Evolutionary conservation across 2,888 invertebrate species (phyloP).

Genomic region (Drosophila kuntzei): DNA sequence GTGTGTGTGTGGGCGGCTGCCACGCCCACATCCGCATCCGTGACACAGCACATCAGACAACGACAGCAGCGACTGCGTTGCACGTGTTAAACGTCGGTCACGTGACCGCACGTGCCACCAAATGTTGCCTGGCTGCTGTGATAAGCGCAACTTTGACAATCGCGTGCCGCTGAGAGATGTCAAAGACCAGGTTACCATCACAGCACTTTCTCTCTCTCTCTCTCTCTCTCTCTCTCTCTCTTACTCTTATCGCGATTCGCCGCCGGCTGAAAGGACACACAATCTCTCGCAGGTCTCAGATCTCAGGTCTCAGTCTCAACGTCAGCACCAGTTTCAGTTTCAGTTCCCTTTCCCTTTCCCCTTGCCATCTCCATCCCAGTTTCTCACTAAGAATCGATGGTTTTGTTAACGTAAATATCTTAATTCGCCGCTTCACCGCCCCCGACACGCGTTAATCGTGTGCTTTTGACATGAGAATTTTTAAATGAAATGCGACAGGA

Average conservation of each 20-base stretch:
- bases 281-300: not conserved
- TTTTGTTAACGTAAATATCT: slow-evolving; percentile 76
- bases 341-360: not conserved
- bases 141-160: slow-evolving; percentile 74
- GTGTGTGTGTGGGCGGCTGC: slow-evolving; percentile 18
- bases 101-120: slow-evolving; percentile 78
- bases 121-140: slow-evolving; percentile 57
- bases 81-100: slow-evolving; percentile 80
- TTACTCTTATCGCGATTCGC: slow-evolving; percentile 54
- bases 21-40: slow-evolving; percentile 61
- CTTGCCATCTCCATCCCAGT: not conserved
- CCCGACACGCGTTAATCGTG: slow-evolving; percentile 75
- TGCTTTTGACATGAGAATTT: slow-evolving; percentile 74
- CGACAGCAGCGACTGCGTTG: slow-evolving; percentile 29
- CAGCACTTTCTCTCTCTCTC: not conserved
- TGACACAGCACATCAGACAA: slow-evolving; percentile 40
- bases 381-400: slow-evolving; percentile 52
- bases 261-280: slow-evolving; percentile 23
- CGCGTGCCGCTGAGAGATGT: slow-evolving; percentile 57
- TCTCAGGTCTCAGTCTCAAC: not conserved
- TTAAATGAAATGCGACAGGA: slow-evolving; percentile 60
- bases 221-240: slow-evolving; percentile 22
- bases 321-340: slow-evolving; percentile 17
- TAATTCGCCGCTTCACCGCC: slow-evolving; percentile 78
- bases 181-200: slow-evolving; percentile 64